A percentile compares a stretch with the other conserved stretches of the same genome.
Evolutionary conservation across 2,797 vertebrate genomes (phyloP).

Genomic region (Microcaecilia unicolor): DNA sequence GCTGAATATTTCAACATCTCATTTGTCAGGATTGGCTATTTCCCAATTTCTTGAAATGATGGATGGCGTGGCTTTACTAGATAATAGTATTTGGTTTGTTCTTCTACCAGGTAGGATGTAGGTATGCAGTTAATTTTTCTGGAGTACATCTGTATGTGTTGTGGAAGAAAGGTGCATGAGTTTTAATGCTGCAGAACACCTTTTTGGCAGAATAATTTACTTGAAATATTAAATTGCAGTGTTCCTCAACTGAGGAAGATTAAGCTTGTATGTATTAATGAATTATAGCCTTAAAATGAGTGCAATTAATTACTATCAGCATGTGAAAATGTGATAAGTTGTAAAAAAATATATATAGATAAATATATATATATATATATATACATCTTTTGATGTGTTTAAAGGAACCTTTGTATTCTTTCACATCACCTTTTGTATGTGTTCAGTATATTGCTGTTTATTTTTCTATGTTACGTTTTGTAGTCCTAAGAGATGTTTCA

Average conservation of each 20-base stretch:
- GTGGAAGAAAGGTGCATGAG: constrained; percentile 30
- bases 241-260: constrained; percentile 40
- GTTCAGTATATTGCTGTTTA: constrained; percentile 45
- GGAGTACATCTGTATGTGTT: too few relatives aligned
- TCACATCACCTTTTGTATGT: constrained; percentile 43
- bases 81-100: too few relatives aligned
- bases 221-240: constrained; percentile 41
- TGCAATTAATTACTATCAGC: constrained; percentile 40
- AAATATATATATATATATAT: constrained; percentile 26
- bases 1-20: too few relatives aligned
- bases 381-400: constrained; percentile 45
- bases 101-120: too few relatives aligned
- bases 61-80: too few relatives aligned
- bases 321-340: constrained; percentile 41
- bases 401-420: constrained; percentile 45
- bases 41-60: too few relatives aligned
- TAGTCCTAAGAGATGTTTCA: constrained; percentile 44
- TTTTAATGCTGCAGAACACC: constrained; percentile 33
- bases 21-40: too few relatives aligned
- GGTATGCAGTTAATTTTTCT: too few relatives aligned
- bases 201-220: constrained; percentile 34
- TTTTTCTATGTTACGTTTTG: constrained; percentile 47
- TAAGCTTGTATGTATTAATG: constrained; percentile 33
- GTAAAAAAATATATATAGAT: constrained; percentile 23
- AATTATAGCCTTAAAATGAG: constrained; percentile 41